Percentiles rank a stretch among this genome's conserved stretches.
Conservation (phyloP, 2,113 vertebrate genomes). For the Trematomus loennbergii region DNA sequence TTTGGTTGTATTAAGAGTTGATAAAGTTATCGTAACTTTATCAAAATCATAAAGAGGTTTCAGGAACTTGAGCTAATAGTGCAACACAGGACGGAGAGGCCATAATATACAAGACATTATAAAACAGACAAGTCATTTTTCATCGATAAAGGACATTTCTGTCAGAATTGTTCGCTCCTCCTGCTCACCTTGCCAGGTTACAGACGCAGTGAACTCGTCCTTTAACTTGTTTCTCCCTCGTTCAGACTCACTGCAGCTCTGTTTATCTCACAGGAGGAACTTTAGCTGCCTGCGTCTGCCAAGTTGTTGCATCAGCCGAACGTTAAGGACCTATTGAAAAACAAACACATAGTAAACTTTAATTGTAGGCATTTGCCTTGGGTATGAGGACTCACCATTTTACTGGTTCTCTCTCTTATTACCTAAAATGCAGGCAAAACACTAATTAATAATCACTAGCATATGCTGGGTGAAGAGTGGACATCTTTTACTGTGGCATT, state of each 20-base stretch:
- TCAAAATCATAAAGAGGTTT: background rate
- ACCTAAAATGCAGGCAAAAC: constrained; percentile 75
- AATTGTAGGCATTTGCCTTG: constrained; percentile 78
- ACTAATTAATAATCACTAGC: constrained; percentile 84
- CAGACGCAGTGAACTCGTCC: background rate
- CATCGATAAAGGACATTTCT: background rate
- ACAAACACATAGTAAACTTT: constrained; percentile 86
- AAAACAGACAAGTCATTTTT: background rate
- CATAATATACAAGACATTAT: background rate
- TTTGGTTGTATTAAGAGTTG: background rate
- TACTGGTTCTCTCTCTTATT: constrained; percentile 75
- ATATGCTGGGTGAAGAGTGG: constrained; percentile 74
- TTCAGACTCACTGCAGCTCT: constrained; percentile 1
- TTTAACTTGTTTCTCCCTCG: background rate
- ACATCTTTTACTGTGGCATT: constrained; percentile 71
- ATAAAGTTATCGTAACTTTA: background rate
- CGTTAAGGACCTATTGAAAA: constrained; percentile 79
- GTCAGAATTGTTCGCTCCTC: background rate
- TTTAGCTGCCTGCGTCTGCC: constrained; percentile 54
- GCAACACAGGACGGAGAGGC: background rate
- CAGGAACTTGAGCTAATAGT: background rate
- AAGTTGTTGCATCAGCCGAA: constrained; percentile 73
- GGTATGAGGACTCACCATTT: constrained; percentile 70
- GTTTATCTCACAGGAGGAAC: constrained; percentile 45
- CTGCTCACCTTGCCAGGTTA: constrained; percentile 2